Evolutionary conservation across 2,888 invertebrate genomes (phyloP).

Genomic region (Laothoe populi): DNA sequence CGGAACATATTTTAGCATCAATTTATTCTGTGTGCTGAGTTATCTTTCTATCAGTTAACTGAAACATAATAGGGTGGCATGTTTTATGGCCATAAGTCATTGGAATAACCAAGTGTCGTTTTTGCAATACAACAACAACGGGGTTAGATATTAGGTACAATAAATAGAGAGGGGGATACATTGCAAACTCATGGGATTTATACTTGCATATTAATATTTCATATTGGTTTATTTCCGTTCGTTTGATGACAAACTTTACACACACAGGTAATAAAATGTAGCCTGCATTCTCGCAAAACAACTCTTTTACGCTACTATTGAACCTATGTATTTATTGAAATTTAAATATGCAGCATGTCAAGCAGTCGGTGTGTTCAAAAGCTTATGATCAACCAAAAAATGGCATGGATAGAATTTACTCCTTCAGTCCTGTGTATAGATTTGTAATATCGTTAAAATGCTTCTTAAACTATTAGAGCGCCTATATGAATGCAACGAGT

Average conservation of each 20-base stretch:
- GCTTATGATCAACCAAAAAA: not conserved
- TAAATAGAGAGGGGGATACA: not conserved
- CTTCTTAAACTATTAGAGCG: not conserved
- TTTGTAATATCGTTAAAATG: not conserved
- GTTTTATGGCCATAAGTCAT: conserved; percentile 52
- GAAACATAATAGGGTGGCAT: conserved; percentile 60
- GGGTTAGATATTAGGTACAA: conserved; percentile 24
- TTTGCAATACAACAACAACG: conserved; percentile 24
- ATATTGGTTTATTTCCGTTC: not conserved
- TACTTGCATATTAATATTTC: not conserved
- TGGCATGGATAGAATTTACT: not conserved
- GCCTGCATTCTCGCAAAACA: not conserved
- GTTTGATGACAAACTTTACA: not conserved
- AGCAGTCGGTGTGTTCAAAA: conserved; percentile 1
- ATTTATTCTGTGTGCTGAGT: conserved; percentile 65
- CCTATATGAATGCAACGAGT: not conserved
- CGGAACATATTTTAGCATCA: conserved; percentile 62
- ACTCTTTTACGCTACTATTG: conserved; percentile 1
- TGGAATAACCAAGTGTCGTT: conserved; percentile 25
- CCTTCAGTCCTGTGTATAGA: not conserved
- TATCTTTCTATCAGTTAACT: conserved; percentile 64
- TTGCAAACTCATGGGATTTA: not conserved
- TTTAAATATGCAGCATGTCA: not conserved
- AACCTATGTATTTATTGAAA: not conserved
- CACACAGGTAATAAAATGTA: not conserved